A percentile compares a stretch with the other conserved stretches of the same genome.
Evolutionary conservation across 2,797 vertebrate species (phyloP).

Genomic region (Molossus molossus): DNA sequence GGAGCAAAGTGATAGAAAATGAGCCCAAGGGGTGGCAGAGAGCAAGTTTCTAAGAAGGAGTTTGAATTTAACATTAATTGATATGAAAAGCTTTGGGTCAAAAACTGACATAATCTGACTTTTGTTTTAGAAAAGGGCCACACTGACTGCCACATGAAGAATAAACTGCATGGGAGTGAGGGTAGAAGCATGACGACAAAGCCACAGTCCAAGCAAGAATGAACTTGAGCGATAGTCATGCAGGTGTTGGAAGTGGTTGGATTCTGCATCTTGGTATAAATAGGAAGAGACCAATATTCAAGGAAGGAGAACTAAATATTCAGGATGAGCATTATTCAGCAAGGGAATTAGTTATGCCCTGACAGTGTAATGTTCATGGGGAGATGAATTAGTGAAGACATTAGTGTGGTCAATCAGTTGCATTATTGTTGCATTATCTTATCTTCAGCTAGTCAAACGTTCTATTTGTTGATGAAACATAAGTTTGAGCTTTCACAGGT

Average conservation of each 20-base stretch:
- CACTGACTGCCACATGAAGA: not conserved
- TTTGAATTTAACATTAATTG: not conserved
- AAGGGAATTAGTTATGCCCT: not conserved
- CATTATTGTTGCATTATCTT: not conserved
- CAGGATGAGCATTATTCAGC: not conserved
- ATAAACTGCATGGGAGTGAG: not conserved
- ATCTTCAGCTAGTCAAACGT: not conserved
- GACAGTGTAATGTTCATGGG: not conserved
- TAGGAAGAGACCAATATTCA: not conserved
- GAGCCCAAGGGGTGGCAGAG: too few species aligned
- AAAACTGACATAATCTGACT: not conserved
- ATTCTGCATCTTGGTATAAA: not conserved
- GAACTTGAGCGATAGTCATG: not conserved
- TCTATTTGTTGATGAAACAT: slow-evolving; percentile 10
- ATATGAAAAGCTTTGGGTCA: not conserved
- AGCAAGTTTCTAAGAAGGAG: not conserved
- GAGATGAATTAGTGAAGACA: not conserved
- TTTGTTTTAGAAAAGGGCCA: not conserved
- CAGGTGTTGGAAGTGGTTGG: not conserved
- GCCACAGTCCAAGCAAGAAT: not conserved
- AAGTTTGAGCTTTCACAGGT: not conserved
- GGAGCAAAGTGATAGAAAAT: not conserved
- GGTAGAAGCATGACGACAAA: not conserved
- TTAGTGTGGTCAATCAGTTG: not conserved
- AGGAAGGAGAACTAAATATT: not conserved